Evolutionary conservation across 1,140 invertebrate genomes (phyloP).

Genomic region (Drosophila mayri): DNA sequence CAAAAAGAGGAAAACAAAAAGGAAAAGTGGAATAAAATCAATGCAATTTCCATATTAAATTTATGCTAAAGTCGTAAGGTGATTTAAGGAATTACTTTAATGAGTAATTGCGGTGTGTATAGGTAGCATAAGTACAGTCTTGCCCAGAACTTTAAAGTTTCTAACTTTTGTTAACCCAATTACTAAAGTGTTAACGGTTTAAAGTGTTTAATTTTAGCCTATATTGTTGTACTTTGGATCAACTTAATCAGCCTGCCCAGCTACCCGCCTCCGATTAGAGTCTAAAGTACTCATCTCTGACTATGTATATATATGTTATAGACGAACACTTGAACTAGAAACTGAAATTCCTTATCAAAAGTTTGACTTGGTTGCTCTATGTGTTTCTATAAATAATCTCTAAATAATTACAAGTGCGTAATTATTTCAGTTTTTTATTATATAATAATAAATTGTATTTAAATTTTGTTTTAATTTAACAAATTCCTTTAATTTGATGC

Average conservation of each 20-base stretch:
- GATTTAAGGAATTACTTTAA: slow-evolving; percentile 32
- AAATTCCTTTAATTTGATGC: background rate
- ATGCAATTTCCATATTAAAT: slow-evolving; percentile 68
- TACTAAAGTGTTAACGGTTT: background rate
- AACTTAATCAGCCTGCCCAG: slow-evolving; percentile 41
- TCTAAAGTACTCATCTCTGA: slow-evolving; percentile 61
- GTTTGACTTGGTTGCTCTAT: slow-evolving; percentile 4
- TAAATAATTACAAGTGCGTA: slow-evolving; percentile 13
- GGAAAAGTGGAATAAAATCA: slow-evolving; percentile 27
- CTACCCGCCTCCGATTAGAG: slow-evolving; percentile 21
- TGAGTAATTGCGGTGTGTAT: slow-evolving; percentile 7
- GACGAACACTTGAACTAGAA: slow-evolving; percentile 47
- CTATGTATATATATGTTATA: slow-evolving; percentile 17
- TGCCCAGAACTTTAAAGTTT: background rate
- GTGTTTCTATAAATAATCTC: slow-evolving; percentile 1
- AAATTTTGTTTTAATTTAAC: background rate
- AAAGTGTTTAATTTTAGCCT: slow-evolving; percentile 33
- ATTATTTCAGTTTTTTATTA: background rate
- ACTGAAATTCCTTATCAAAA: slow-evolving; percentile 54
- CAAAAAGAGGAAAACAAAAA: slow-evolving; percentile 7
- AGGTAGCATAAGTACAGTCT: slow-evolving; percentile 11
- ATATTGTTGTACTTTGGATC: slow-evolving; percentile 58
- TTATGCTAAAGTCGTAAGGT: slow-evolving; percentile 59
- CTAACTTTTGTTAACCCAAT: background rate
- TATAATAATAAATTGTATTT: background rate